Conservation (phyloP, 2,113 vertebrate genomes). For the Catharus bicknelli region DNA sequence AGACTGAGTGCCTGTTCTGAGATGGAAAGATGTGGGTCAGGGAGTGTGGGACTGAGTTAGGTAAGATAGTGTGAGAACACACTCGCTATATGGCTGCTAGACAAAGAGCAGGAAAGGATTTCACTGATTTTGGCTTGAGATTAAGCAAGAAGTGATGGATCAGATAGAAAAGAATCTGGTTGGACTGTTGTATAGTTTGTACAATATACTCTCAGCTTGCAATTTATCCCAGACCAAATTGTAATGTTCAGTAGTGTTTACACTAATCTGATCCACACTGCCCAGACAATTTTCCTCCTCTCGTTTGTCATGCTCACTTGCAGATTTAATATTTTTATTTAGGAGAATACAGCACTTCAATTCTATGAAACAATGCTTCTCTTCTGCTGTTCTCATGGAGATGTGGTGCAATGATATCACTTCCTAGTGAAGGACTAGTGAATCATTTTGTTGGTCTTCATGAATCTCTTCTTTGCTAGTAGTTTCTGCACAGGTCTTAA, state of each 20-base stretch:
- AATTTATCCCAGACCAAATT: not conserved
- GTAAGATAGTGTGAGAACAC: not conserved
- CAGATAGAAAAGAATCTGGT: not conserved
- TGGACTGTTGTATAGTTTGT: not conserved
- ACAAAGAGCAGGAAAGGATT: not conserved
- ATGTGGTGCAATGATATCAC: conserved; percentile 25
- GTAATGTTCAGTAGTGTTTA: not conserved
- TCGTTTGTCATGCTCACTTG: not conserved
- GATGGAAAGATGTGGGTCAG: not conserved
- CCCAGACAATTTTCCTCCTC: not conserved
- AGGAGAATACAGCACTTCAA: not conserved
- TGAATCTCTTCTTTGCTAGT: conserved; percentile 32
- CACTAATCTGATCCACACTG: not conserved
- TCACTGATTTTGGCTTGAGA: not conserved
- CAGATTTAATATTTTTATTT: not conserved
- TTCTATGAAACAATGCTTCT: conserved; percentile 1
- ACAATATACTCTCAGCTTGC: not conserved
- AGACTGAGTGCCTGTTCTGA: not conserved
- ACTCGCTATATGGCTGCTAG: not conserved
- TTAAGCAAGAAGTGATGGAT: not conserved
- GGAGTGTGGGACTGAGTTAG: not conserved
- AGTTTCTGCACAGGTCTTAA: conserved; percentile 5
- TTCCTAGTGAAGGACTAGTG: conserved; percentile 32
- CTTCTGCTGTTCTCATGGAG: conserved; percentile 37
- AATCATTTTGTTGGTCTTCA: conserved; percentile 52